phyloP scores from a whole-genome alignment of 2,888 invertebrate species.

The Erannis defoliaria region DNA sequence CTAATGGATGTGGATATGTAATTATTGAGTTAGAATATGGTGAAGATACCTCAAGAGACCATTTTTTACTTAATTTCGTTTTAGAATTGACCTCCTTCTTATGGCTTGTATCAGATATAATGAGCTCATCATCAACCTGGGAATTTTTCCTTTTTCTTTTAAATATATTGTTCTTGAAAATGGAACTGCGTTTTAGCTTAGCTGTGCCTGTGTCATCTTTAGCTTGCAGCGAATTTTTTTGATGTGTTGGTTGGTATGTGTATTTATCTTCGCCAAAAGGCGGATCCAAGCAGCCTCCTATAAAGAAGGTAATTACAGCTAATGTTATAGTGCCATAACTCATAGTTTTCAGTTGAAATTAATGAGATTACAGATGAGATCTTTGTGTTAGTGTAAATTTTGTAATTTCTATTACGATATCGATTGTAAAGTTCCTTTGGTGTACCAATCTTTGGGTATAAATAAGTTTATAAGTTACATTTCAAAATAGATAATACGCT shows the following conservation, averaged over 20 bases:
- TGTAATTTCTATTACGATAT: too few relatives aligned
- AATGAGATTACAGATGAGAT: too few relatives aligned
- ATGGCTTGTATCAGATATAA: slow-evolving; percentile 33
- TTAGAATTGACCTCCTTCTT: slow-evolving; percentile 44
- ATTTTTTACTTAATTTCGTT: slow-evolving; percentile 47
- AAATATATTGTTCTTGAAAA: slow-evolving; percentile 42
- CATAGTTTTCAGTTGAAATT: too few relatives aligned
- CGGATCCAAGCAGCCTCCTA: slow-evolving; percentile 80
- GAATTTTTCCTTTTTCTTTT: slow-evolving; percentile 45
- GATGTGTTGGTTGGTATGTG: slow-evolving; percentile 56
- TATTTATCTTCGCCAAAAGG: slow-evolving; percentile 74
- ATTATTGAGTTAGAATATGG: slow-evolving; percentile 63
- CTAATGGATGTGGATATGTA: slow-evolving; percentile 63
- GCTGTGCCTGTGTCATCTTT: slow-evolving; percentile 20
- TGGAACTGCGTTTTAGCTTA: slow-evolving; percentile 40
- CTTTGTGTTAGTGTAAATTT: too few relatives aligned
- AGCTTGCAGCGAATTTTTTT: slow-evolving; percentile 13
- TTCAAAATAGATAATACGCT: too few relatives aligned
- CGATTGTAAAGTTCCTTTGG: too few relatives aligned
- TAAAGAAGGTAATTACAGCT: slow-evolving; percentile 25
- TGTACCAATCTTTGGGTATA: too few relatives aligned
- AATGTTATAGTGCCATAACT: not conserved
- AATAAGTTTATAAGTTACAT: too few relatives aligned
- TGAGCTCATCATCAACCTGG: slow-evolving; percentile 18
- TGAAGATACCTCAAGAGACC: slow-evolving; percentile 40